Evolutionary conservation across 2,797 vertebrate genomes (phyloP), one percentile per base, ranked within the genome.

Genomic region (Tokudaia tokunoshimensis): DNA sequence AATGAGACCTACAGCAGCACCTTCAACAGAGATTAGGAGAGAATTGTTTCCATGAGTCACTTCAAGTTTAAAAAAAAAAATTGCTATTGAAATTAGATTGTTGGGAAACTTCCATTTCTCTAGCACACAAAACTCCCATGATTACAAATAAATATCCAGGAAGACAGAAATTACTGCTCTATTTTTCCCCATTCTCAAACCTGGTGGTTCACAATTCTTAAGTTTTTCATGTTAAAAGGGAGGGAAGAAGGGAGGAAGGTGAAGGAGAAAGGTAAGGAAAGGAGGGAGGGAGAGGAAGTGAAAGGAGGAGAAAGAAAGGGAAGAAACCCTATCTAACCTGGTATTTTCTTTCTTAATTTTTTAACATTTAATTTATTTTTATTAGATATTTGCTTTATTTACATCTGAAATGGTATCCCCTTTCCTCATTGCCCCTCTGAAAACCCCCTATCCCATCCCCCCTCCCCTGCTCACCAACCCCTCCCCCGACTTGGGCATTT

Each of bases 41-140:
- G 22, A 63, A 41, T 26, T n/a, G 15, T 67, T 92, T 50, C 41
- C 47, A 63, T 14, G 50, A 11, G 50, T n/a, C 41, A 47, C 41
- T 89, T 85, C 89, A 86, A 20, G 57, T 70, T 94, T n/a, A 47
- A 72, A 57, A 81, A 67, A 84, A 79, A 19, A 50, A 81, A 92
- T 61, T 83, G 52, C n/a, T 76, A 31, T 86, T 37, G 20, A 86
- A 94, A 86, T 67, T 44, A 84, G 57, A 89, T 41, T 67, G 29
- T 55, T 34, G 17, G 44, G 11, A 65, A 70, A 76, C 84, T 87
- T 80, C 47, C 47, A 85, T 80, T 95, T 92, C 55, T 84, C 63
- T 44, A 80, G 44, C 47, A 59, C 34, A 59, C 79, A 76, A 11
- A 74, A 95, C 89, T 91, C 31, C 63, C 47, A 65, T 83, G 47